Percentiles rank a stretch among this genome's conserved stretches.
Evolutionary conservation across 2,888 invertebrate species (phyloP).

Genomic region (Caenorhabditis angaria): DNA sequence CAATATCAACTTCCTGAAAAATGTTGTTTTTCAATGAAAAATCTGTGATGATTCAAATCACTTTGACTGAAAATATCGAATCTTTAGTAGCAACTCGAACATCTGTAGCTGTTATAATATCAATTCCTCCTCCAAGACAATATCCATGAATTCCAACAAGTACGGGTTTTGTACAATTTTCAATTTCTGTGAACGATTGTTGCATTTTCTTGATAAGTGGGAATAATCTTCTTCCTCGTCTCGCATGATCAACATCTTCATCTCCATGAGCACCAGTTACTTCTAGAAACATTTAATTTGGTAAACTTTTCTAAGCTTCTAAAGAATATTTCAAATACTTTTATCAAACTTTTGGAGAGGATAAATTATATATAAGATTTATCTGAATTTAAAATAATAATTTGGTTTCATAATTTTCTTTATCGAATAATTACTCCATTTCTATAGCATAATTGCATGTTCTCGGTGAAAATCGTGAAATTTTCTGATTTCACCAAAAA

Average conservation of each 20-base stretch:
- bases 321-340: no score
- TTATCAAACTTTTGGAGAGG: no score
- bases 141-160: slow-evolving; percentile 86
- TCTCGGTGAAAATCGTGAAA: no score
- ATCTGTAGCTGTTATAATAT: slow-evolving; percentile 88
- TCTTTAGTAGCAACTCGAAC: slow-evolving; percentile 89
- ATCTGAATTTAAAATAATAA: background rate
- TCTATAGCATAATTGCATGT: no score
- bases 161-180: slow-evolving; percentile 86
- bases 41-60: slow-evolving; percentile 42
- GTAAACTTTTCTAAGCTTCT: no score
- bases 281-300: no score
- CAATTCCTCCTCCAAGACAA: slow-evolving; percentile 91
- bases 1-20: slow-evolving; percentile 78
- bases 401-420: no score
- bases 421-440: no score
- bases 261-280: no score
- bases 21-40: background rate
- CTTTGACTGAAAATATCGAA: slow-evolving; percentile 89
- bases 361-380: slow-evolving; percentile 9
- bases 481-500: no score
- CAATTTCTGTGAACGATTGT: slow-evolving; percentile 53
- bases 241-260: slow-evolving; percentile 43
- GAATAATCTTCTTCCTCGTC: slow-evolving; percentile 38
- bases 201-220: slow-evolving; percentile 52